Evolutionary conservation across 2,797 vertebrate genomes (phyloP).

Genomic region (Holocentrus rufus): DNA sequence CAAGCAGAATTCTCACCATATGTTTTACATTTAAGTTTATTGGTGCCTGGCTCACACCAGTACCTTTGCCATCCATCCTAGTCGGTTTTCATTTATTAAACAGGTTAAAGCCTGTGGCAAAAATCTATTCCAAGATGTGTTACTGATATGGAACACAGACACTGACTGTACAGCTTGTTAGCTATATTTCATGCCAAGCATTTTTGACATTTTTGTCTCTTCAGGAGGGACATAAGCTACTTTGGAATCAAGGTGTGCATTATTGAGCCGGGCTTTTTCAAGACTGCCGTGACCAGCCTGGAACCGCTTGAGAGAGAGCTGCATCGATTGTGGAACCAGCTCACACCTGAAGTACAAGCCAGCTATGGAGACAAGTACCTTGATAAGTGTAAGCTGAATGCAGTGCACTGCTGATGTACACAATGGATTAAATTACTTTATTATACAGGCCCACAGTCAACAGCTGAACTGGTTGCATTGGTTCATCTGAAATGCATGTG

Average conservation of each 20-base stretch:
- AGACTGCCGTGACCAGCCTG: constrained; percentile 87
- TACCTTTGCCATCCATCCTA: too few relatives aligned
- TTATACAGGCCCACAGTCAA: background rate
- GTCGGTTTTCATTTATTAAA: too few relatives aligned
- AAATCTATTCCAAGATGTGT: background rate
- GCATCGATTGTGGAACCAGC: constrained; percentile 86
- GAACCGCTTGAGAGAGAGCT: constrained; percentile 84
- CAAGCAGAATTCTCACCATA: background rate
- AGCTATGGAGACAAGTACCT: constrained; percentile 91
- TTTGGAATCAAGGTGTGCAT: constrained; percentile 92
- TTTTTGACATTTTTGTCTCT: constrained; percentile 22
- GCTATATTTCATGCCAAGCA: background rate
- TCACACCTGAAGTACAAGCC: constrained; percentile 84
- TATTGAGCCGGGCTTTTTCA: constrained; percentile 94
- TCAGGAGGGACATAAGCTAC: constrained; percentile 89
- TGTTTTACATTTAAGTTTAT: background rate
- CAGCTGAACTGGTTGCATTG: too few relatives aligned
- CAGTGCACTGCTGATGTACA: background rate
- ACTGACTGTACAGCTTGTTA: background rate
- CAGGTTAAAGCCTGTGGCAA: too few relatives aligned
- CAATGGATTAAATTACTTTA: background rate
- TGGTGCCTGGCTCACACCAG: background rate
- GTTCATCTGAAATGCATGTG: background rate
- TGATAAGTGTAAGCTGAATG: constrained; percentile 83
- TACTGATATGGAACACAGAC: background rate